A percentile compares a stretch with the other conserved stretches of the same genome.
These are phyloP conservation scores for Eupithecia insigniata DNA, from an alignment of 2,888 invertebrate species.

Conservation along the genomic window DNA sequence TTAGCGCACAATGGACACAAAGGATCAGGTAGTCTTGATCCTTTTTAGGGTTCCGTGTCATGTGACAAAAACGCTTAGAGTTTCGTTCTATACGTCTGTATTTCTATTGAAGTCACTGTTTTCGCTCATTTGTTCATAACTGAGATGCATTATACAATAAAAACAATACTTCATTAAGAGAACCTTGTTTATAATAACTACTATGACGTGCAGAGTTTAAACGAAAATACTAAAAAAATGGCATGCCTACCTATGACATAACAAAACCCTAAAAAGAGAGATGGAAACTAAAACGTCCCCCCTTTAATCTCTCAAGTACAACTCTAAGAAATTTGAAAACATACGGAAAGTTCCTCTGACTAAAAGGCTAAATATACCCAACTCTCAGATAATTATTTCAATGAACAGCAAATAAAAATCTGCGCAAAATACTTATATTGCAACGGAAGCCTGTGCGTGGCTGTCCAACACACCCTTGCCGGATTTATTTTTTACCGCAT, in stretches of 20 bases:
- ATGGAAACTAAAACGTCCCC: too few species aligned
- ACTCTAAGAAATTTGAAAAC: too few species aligned
- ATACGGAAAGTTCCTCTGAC: too few species aligned
- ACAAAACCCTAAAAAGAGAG: too few species aligned
- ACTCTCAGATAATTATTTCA: not conserved
- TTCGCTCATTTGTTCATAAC: not conserved
- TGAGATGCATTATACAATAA: too few species aligned
- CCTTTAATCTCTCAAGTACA: too few species aligned
- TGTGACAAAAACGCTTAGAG: not conserved
- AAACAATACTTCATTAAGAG: too few species aligned
- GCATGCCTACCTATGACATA: too few species aligned
- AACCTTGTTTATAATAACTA: too few species aligned
- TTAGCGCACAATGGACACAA: conserved; percentile 74
- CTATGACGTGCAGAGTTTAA: too few species aligned
- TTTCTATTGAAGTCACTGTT: not conserved
- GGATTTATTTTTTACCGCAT: conserved; percentile 51
- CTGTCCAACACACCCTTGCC: not conserved
- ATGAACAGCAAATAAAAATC: not conserved
- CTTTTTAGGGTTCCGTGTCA: conserved; percentile 35
- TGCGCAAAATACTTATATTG: not conserved
- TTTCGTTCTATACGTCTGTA: not conserved
- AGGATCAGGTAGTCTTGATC: conserved; percentile 66
- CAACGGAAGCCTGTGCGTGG: not conserved
- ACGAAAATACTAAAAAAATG: too few species aligned
- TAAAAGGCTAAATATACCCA: too few species aligned